phyloP scores from a whole-genome alignment of 2,797 vertebrate species.

The Xerus rutilus region DNA sequence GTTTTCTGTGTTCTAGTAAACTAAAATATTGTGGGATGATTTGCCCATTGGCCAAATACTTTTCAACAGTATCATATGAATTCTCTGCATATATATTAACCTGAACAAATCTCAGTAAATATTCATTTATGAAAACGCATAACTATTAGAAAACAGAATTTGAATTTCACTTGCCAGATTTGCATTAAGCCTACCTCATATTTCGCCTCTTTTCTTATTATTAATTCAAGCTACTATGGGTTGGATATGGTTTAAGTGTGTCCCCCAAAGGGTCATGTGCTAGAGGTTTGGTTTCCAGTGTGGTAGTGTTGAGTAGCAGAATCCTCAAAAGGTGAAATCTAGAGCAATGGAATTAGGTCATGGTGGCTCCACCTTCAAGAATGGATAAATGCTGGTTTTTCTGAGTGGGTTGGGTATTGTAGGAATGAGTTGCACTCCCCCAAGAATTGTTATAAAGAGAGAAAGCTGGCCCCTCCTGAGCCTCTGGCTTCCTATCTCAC shows the following conservation, averaged over 20 bases:
- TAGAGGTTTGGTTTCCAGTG: neutral
- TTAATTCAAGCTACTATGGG: neutral
- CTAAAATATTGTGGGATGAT: neutral
- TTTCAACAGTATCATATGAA: neutral
- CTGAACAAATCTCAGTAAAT: slow-evolving; percentile 15
- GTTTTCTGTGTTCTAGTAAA: neutral
- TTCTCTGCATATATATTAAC: slow-evolving; percentile 6
- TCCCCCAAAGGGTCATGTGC: neutral
- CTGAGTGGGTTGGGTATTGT: neutral
- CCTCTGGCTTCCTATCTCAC: neutral
- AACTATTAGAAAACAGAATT: slow-evolving; percentile 3
- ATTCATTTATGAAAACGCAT: slow-evolving; percentile 46
- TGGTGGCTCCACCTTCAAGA: neutral
- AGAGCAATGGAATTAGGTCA: neutral
- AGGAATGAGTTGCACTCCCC: neutral
- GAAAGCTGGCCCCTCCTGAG: neutral
- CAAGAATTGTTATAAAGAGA: neutral
- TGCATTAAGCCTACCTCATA: neutral
- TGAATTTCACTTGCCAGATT: neutral
- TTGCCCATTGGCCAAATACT: neutral
- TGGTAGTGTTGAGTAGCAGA: neutral
- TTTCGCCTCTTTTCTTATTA: slow-evolving; percentile 5
- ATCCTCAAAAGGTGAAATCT: neutral
- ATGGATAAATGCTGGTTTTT: neutral
- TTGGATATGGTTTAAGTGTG: neutral